Percentiles rank a stretch among this genome's conserved stretches.
These are phyloP conservation scores for Lithodes maja DNA, from an alignment of 2,888 invertebrate genomes.

Conservation along the genomic window DNA sequence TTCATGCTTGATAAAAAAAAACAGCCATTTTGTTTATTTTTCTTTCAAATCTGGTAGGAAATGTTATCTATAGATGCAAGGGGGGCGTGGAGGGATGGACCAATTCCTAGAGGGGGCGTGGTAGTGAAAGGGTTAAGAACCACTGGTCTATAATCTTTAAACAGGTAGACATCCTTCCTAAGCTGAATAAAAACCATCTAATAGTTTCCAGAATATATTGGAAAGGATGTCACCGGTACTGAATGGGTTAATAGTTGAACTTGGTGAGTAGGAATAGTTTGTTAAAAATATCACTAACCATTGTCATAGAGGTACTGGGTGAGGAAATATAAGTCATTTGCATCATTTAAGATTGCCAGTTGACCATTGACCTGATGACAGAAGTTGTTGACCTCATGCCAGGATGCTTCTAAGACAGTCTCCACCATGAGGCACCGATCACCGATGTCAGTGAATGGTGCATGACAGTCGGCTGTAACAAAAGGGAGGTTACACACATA, in stretches of 20 bases:
- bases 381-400: constrained; percentile 4
- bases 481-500: not conserved
- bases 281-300: not conserved
- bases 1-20: too few relatives aligned
- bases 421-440: not conserved
- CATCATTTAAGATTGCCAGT: not conserved
- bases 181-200: too few relatives aligned
- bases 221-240: too few relatives aligned
- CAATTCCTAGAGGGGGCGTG: not conserved
- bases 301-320: not conserved
- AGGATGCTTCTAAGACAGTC: not conserved
- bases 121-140: too few relatives aligned
- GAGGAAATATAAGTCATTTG: not conserved
- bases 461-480: not conserved
- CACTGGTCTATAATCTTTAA: too few relatives aligned
- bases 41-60: not conserved
- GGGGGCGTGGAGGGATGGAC: not conserved
- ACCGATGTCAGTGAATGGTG: not conserved
- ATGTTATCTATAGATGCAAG: not conserved
- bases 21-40: too few relatives aligned
- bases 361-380: not conserved
- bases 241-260: not conserved
- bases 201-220: too few relatives aligned
- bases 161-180: too few relatives aligned
- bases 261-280: not conserved